phyloP scores from a whole-genome alignment of 2,888 invertebrate genomes.

The Euspilapteryx auroguttella region DNA sequence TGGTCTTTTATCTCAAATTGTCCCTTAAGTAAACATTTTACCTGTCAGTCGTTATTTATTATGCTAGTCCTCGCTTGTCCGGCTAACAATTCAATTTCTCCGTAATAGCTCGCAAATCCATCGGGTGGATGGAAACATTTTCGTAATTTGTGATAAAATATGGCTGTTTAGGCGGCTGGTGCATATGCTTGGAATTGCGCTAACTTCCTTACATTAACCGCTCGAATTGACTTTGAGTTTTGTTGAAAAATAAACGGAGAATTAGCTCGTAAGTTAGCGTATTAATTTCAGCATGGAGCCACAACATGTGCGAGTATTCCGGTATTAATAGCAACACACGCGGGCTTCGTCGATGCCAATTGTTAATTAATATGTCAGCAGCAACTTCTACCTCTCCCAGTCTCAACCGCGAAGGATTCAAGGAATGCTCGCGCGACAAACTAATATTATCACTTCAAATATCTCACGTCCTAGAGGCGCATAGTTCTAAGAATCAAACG shows the following conservation, averaged over 20 bases:
- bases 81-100: constrained; percentile 43
- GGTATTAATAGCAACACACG: constrained; percentile 9
- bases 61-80: constrained; percentile 23
- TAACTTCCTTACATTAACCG: no score
- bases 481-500: constrained; percentile 28
- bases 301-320: no score
- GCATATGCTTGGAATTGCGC: no score
- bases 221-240: no score
- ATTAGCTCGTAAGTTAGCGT: no score
- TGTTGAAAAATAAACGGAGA: no score
- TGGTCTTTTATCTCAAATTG: constrained; percentile 48
- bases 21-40: constrained; percentile 47
- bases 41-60: constrained; percentile 50
- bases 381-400: constrained; percentile 15
- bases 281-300: no score
- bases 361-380: constrained; percentile 34
- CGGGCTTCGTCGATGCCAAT: constrained; percentile 22
- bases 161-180: background rate
- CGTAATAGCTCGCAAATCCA: constrained; percentile 9
- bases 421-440: constrained; percentile 37
- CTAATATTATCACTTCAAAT: constrained; percentile 52
- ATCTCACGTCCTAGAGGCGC: constrained; percentile 32
- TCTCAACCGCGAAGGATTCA: constrained; percentile 26
- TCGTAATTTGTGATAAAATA: constrained; percentile 1
- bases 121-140: constrained; percentile 1